Conservation (phyloP, 2,888 invertebrate species). For the Synergus itoensis region DNA sequence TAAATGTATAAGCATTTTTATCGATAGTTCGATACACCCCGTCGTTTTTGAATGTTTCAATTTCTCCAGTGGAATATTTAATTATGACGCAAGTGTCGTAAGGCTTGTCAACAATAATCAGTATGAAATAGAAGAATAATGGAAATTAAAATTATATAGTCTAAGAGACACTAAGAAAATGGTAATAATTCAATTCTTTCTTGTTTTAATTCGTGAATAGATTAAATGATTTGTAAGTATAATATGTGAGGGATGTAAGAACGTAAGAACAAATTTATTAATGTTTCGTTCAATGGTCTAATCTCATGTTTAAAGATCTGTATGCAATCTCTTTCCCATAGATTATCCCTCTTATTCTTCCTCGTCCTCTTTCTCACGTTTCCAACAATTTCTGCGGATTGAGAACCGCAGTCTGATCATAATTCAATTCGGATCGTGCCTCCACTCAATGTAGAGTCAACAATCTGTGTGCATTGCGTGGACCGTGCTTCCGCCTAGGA, state of each 20-base stretch:
- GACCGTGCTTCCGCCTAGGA: conserved; percentile 37
- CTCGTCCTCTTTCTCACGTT: conserved; percentile 39
- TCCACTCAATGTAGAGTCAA: conserved; percentile 40
- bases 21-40: conserved; percentile 21
- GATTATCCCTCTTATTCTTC: conserved; percentile 35
- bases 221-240: no score
- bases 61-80: conserved; percentile 10
- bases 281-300: neutral
- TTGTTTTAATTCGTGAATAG: neutral
- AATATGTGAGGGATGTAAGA: neutral
- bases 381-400: conserved; percentile 30
- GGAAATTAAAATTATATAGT: neutral
- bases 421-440: conserved; percentile 40
- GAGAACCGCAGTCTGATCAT: conserved; percentile 38
- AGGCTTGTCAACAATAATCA: conserved; percentile 11
- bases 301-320: conserved; percentile 25
- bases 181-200: neutral
- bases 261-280: neutral
- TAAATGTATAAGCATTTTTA: conserved; percentile 19
- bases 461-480: conserved; percentile 24
- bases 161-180: neutral
- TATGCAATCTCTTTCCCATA: conserved; percentile 37
- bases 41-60: conserved; percentile 31
- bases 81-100: conserved; percentile 32
- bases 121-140: neutral